Evolutionary conservation across 2,797 vertebrate genomes (phyloP), one percentile per base, ranked within the genome.

Genomic region (Myoxocephalus aenaeus): DNA sequence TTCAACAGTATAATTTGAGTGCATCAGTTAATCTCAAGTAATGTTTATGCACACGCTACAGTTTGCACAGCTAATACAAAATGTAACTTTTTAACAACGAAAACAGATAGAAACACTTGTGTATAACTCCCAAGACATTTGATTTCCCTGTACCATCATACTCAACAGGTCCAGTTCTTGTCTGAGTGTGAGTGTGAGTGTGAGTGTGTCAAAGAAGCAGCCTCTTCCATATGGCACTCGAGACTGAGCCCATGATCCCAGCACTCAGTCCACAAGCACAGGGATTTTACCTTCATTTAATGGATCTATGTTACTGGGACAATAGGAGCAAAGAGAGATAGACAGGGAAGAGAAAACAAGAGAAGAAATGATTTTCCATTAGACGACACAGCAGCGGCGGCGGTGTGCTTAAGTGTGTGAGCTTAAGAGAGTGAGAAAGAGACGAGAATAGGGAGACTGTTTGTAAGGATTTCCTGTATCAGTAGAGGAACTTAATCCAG

Each of bases 211-310:
- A 54, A n/a, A 78, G 62, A 6, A 84, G 69, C 75, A 61, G 38
- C 20, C 62, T 69, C 58, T 80, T 82, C 66, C 72, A 81, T 87
- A 75, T 77, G 73, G 84, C 68, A 73, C 65, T 73, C 73, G 27
- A 80, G 70, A 71, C 78, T 82, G 79, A 87, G 77, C 89, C 81
- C 69, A 70, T 89, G 81, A 88, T 88, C 83, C 68, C 57, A 79
- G 54, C 56, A 75, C 80, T 89, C 83, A 66, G 46, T 81, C 83
- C 65, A 34, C 73, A 85, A 86, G 77, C 81, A 64, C 75, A 72
- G 77, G 14, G 54, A 66, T 69, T 68, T 83, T 87, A 90, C 84
- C 86, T 85, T 68, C 74, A n/a, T 79, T 81, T 81, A 85, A 90
- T 88, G 83, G 81, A 86, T 89, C 79, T 48, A 42, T 87, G 91